A percentile compares a stretch with the other conserved stretches of the same genome.
Evolutionary conservation across 2,113 vertebrate genomes (phyloP).

Genomic region (Sterna hirundo): DNA sequence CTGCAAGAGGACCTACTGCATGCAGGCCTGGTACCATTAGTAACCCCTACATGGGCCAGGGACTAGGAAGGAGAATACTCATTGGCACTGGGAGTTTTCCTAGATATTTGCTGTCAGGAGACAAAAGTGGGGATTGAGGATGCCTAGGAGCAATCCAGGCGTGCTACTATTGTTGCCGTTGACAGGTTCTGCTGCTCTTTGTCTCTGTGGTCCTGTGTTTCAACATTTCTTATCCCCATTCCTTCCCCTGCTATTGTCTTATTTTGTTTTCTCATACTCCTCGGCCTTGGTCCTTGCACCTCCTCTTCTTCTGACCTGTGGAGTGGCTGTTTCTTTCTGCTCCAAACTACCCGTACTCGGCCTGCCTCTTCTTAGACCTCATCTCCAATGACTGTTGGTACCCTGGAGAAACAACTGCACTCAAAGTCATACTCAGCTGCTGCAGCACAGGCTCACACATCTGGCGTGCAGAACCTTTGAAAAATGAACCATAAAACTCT

Average conservation of each 20-base stretch:
- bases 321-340: not conserved
- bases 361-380: not conserved
- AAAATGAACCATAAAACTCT: not conserved
- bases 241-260: not conserved
- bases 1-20: not conserved
- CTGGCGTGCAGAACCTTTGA: not conserved
- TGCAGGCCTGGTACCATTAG: not conserved
- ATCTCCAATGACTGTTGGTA: not conserved
- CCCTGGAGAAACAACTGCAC: not conserved
- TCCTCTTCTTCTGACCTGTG: not conserved
- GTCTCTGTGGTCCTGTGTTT: not conserved
- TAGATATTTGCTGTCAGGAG: not conserved
- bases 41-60: rapidly evolving
- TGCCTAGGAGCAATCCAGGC: not conserved
- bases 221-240: not conserved
- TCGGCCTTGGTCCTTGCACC: not conserved
- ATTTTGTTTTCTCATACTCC: not conserved
- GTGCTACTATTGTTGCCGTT: not conserved
- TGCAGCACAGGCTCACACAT: not conserved
- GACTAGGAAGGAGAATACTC: not conserved
- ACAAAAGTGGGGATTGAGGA: not conserved
- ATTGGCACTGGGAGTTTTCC: not conserved
- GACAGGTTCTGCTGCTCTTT: not conserved
- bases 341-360: not conserved
- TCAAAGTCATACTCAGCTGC: not conserved